These are phyloP conservation scores for Phymatocera aterrima DNA, from an alignment of 2,888 invertebrate species.

Conservation along the genomic window DNA sequence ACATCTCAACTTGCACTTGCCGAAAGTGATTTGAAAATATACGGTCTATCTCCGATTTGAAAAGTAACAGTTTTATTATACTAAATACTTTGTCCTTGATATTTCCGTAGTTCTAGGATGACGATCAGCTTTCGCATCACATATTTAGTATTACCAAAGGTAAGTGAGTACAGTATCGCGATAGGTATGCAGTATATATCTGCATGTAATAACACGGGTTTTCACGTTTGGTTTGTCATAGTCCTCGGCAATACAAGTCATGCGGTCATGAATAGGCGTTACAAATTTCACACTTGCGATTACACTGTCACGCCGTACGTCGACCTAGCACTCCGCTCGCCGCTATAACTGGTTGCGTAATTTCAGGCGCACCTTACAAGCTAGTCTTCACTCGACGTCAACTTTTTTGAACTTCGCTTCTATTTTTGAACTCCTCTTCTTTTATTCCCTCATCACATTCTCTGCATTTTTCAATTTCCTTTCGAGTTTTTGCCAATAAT, in stretches of 20 bases:
- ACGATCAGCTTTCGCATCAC: constrained; percentile 58
- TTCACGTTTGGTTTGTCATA: constrained; percentile 3
- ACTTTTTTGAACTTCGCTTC: too few species aligned
- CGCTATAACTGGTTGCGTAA: background rate
- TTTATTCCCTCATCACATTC: too few species aligned
- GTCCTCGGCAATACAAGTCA: background rate
- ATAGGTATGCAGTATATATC: background rate
- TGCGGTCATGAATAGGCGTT: constrained; percentile 54
- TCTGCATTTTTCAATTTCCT: too few species aligned
- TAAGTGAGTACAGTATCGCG: background rate
- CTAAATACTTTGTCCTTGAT: constrained; percentile 59
- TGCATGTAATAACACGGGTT: too few species aligned
- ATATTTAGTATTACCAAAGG: constrained; percentile 8
- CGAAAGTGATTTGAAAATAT: too few species aligned
- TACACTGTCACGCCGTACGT: constrained; percentile 48
- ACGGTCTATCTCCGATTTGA: background rate
- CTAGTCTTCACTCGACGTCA: too few species aligned
- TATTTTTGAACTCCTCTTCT: too few species aligned
- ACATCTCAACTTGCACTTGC: background rate
- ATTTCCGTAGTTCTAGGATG: constrained; percentile 60
- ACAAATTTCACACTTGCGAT: constrained; percentile 55
- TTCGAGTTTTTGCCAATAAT: too few species aligned
- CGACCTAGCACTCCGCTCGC: constrained; percentile 46
- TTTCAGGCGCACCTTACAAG: background rate
- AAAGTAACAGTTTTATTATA: constrained; percentile 40